phyloP scores from a whole-genome alignment of 1,140 invertebrate species.

The Eurosta solidaginis region DNA sequence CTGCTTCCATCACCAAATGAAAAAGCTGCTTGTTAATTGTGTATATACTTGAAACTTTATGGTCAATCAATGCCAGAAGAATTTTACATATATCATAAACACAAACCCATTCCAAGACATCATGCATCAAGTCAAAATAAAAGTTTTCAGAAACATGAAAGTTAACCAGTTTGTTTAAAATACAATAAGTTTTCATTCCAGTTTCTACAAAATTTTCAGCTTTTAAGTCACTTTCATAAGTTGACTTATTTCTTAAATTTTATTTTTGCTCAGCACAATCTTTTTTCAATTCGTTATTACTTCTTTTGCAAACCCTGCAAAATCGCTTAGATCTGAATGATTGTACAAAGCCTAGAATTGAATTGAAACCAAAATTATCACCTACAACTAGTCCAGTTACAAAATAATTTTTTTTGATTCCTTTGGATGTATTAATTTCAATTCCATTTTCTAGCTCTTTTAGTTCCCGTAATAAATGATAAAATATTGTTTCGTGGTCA shows the following conservation, averaged over 20 bases:
- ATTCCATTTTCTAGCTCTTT: constrained; percentile 6
- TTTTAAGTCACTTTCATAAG: neutral
- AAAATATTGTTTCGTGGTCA: neutral
- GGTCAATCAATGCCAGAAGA: constrained; percentile 44
- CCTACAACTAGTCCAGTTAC: too few species aligned
- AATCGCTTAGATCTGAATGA: too few species aligned
- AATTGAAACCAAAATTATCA: too few species aligned
- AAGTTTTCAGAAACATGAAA: constrained; percentile 55
- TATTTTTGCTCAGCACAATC: too few species aligned
- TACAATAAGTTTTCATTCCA: constrained; percentile 50
- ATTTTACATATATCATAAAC: constrained; percentile 49
- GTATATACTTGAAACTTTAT: constrained; percentile 20
- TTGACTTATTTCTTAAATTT: neutral
- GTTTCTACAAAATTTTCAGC: constrained; percentile 11
- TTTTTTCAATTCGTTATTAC: too few species aligned
- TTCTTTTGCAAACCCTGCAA: too few species aligned
- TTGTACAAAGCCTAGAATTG: too few species aligned
- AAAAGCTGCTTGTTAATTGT: constrained; percentile 43
- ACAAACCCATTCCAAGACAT: constrained; percentile 56
- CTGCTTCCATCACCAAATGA: constrained; percentile 30
- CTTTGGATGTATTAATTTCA: neutral
- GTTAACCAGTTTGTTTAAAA: constrained; percentile 45
- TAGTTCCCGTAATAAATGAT: neutral
- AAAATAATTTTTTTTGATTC: neutral
- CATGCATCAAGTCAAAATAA: constrained; percentile 56